Base-by-base conservation (phyloP, 2,113 vertebrate species). In the Leucopternis melanops region DNA sequence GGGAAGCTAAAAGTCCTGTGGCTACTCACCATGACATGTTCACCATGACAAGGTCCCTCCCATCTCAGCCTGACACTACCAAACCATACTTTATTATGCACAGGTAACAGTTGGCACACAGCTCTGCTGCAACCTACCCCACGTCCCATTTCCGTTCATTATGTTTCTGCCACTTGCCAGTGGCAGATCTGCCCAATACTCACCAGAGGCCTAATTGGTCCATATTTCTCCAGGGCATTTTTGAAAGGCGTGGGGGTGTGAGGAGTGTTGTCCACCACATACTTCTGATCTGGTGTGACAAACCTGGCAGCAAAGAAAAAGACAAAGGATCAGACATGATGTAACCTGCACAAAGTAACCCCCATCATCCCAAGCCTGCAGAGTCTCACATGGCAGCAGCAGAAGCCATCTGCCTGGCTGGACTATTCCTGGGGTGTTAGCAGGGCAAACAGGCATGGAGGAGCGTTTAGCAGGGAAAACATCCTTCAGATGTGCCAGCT, bases 221-320 rank as follows among this genome's bases (percentile, higher is more conserved):
- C 99, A 0, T 99, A 99, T 89, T 99, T 99, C 96, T 99, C 99
- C 98, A 99, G 96, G 65, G 99, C 99, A 3, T 99, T 99, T 98
- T 99, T 99, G 97, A 99, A 99, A 0, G 99, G 99, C 0, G 99
- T 99, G 1, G 99, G 99, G 1, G 99, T 99, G 29, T 99, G 98
- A 23, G 99, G 99, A 3, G 98, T 99, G 42, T 97, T 98, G 78
- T 99, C 98, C 79, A 98, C 97, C 36, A 98, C 97, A 2, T 98
- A 99, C 71, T 99, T 99, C 97, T 99, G 99, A 91, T 99, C 99
- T 36, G 99, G 99, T 47, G 99, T 99, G 27, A 99, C 98, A 92
- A 99, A 99, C 61, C 99, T 99, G 95, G 38, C 92, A 95, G 32
- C 8, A 83, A 40, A 80, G 26, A 91, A 18, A 70, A 59, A 59